Evolutionary conservation across 2,888 invertebrate genomes (phyloP).

Genomic region (Polydrusus tereticollis): DNA sequence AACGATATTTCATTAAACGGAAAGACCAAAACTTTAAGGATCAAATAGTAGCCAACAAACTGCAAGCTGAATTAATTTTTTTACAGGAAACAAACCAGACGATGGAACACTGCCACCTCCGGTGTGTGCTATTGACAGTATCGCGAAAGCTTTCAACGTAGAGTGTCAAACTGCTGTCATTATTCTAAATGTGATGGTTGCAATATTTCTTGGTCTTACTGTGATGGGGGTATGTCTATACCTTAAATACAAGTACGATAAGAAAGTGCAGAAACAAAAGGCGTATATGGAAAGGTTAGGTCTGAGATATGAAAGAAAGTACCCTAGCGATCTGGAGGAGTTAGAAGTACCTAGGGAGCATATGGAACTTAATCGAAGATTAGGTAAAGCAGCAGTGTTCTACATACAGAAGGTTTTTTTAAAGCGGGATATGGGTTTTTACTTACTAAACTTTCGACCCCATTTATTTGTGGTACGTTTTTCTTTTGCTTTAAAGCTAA

Average conservation of each 20-base stretch:
- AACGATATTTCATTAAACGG: no score
- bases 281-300: constrained; percentile 81
- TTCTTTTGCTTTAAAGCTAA: no score
- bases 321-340: constrained; percentile 75
- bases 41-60: neutral
- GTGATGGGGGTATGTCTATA: constrained; percentile 69
- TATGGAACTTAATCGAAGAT: constrained; percentile 86
- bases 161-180: constrained; percentile 82
- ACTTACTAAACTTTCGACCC: no score
- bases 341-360: constrained; percentile 90
- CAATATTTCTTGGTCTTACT: constrained; percentile 71
- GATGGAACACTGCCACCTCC: constrained; percentile 75
- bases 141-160: constrained; percentile 77
- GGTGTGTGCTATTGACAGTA: constrained; percentile 76
- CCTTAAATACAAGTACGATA: constrained; percentile 78
- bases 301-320: constrained; percentile 69
- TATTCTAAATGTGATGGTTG: constrained; percentile 73
- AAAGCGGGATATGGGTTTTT: no score
- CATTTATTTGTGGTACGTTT: no score
- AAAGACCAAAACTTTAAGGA: no score
- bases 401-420: no score
- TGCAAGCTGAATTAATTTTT: neutral
- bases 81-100: constrained; percentile 69
- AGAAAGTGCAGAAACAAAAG: constrained; percentile 75
- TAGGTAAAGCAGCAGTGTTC: constrained; percentile 87